Percentiles rank a stretch among this genome's conserved stretches.
Conservation (phyloP, 2,113 vertebrate genomes). For the Ploceus nigricollis region DNA sequence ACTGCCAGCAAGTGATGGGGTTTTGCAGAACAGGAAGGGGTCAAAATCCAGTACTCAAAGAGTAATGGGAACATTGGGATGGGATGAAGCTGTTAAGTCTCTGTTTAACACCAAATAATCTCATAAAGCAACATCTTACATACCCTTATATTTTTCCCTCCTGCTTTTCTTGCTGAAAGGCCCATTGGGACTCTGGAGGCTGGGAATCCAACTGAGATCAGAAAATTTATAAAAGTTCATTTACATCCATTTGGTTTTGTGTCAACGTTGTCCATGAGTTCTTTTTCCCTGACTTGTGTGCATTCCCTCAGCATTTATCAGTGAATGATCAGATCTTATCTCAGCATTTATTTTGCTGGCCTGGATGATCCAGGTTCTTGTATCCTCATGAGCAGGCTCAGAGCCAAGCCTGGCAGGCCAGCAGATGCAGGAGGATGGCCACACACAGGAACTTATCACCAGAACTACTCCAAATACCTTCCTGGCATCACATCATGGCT, state of each 20-base stretch:
- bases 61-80: not conserved
- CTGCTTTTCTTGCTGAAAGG: not conserved
- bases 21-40: not conserved
- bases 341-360: not conserved
- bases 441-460: not conserved
- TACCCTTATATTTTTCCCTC: accelerated
- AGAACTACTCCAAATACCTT: not conserved
- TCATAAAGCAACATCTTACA: not conserved
- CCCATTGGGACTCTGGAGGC: not conserved
- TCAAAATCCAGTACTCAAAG: not conserved
- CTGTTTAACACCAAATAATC: not conserved
- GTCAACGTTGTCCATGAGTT: not conserved
- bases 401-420: not conserved
- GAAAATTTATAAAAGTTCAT: not conserved
- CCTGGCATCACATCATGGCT: not conserved
- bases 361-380: not conserved
- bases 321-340: not conserved
- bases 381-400: not conserved
- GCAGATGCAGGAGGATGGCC: not conserved
- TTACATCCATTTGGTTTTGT: not conserved
- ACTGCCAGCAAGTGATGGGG: not conserved
- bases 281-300: not conserved
- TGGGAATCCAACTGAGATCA: not conserved
- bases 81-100: not conserved
- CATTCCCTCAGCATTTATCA: not conserved